Evolutionary conservation across 2,113 vertebrate species (phyloP), one percentile per base, ranked within the genome.

Genomic region (Hystrix cristata): DNA sequence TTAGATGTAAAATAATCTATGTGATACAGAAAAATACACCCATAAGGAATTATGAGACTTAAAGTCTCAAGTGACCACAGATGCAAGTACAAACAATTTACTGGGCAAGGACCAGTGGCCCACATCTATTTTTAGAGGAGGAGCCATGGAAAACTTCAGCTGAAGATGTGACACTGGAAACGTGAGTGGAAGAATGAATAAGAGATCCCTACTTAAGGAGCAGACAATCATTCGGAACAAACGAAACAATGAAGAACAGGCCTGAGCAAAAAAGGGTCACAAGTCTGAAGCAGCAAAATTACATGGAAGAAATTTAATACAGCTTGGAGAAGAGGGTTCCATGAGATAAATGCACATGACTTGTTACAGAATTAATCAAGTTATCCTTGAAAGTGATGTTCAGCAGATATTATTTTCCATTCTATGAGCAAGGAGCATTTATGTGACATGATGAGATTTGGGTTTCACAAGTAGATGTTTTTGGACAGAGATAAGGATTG

Each of bases 291-390:
- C 5, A 53, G 21, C 43, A 51, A 67, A 46, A 7, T 53, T 64
- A 78, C 93, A 76, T 51, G 29, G 21, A 79, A 84, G 23, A 19
- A 14, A 65, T 25, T 79, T 82, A 27, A 46, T 12, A 87, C 8
- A 53, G 10, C 29, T 6, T 46, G 19, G 16, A 12, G 18, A 74
- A 78, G 34, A 74, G 5, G 7, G 1, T 43, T 82, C 16, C 38
- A 78, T 8, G 46, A 81, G 5, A 14, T 23, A 2, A 64, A 19
- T 14, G 1, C n/a, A 3, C 1, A n/a, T 1, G 19, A 0, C 43
- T 38, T 55, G 1, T 67, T 25, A 11, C 13, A 67, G 31, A 62
- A 29, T 5, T 7, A 2, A 31, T 46, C 16, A 72, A 59, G 7
- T 55, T 34, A 14, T 18, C 4, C 10, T 87, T 69, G 38, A 95